phyloP scores from a whole-genome alignment of 1,140 invertebrate genomes.

The Magallana gigas region DNA sequence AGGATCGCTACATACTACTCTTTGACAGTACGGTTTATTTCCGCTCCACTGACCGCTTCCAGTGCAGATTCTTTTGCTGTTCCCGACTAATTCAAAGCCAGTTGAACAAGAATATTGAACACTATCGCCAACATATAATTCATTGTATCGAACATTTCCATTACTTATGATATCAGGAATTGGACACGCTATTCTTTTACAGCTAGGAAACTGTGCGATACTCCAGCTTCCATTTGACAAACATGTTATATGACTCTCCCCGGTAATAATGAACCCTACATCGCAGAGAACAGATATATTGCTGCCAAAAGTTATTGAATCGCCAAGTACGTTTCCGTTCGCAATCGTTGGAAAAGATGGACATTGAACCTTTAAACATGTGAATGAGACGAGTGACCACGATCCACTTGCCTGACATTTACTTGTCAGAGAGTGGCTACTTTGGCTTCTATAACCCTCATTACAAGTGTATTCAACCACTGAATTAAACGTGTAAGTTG shows the following conservation, averaged over 20 bases:
- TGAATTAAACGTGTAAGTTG: conserved; percentile 72
- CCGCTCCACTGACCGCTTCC: conserved; percentile 89
- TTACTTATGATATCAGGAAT: neutral
- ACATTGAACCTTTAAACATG: conserved; percentile 66
- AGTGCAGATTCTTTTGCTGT: conserved; percentile 53
- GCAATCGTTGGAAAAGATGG: conserved; percentile 50
- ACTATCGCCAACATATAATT: neutral
- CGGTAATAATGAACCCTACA: conserved; percentile 71
- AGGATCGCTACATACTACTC: conserved; percentile 56
- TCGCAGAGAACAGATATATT: conserved; percentile 68
- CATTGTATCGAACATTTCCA: conserved; percentile 7
- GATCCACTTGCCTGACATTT: conserved; percentile 68
- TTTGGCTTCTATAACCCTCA: conserved; percentile 71
- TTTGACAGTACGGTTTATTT: conserved; percentile 66
- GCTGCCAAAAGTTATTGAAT: conserved; percentile 52
- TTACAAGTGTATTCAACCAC: conserved; percentile 66
- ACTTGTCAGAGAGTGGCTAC: conserved; percentile 58
- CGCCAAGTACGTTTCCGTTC: conserved; percentile 58
- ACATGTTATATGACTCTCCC: conserved; percentile 61
- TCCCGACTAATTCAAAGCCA: conserved; percentile 45
- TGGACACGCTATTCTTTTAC: conserved; percentile 44
- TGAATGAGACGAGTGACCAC: conserved; percentile 65
- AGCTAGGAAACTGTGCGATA: conserved; percentile 28
- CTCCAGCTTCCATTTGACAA: conserved; percentile 61
- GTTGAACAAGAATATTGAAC: conserved; percentile 42